A percentile compares a stretch with the other conserved stretches of the same genome.
Evolutionary conservation across 35 echinoderm and acorn worm species (phyloP).

Genomic region (Apostichopus japonicus): DNA sequence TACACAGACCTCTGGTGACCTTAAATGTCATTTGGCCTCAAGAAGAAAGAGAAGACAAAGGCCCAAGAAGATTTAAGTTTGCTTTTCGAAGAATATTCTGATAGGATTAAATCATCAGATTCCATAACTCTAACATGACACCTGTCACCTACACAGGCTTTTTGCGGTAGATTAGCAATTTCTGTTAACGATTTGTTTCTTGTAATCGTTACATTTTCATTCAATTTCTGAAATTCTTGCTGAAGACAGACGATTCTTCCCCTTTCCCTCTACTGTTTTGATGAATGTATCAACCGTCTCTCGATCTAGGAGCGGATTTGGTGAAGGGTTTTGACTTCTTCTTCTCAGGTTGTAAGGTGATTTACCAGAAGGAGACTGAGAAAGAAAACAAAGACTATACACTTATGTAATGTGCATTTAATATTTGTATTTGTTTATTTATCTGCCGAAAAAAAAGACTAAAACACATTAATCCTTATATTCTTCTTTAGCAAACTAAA

Average conservation of each 20-base stretch:
- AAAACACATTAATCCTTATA: neutral
- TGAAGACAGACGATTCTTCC: neutral
- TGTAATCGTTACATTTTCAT: neutral
- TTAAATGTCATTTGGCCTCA: no score
- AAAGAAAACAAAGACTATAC: neutral
- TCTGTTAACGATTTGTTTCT: neutral
- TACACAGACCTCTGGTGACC: no score
- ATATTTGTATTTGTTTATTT: neutral
- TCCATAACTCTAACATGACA: no score
- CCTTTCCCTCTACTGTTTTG: neutral
- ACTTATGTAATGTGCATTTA: neutral
- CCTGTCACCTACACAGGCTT: no score
- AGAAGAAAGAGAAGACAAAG: no score
- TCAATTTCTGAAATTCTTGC: neutral
- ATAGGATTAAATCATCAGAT: no score
- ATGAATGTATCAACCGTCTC: constrained; percentile 44
- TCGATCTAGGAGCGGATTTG: constrained; percentile 12
- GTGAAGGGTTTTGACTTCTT: neutral
- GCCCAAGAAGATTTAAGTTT: no score
- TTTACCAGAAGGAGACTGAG: neutral
- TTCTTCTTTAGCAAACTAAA: no score
- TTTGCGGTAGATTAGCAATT: no score
- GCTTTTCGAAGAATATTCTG: no score
- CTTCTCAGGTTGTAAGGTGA: constrained; percentile 43
- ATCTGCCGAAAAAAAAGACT: neutral